These are phyloP conservation scores for Catajapyx aquilonaris DNA, from an alignment of 1,140 invertebrate species.

Conservation along the genomic window DNA sequence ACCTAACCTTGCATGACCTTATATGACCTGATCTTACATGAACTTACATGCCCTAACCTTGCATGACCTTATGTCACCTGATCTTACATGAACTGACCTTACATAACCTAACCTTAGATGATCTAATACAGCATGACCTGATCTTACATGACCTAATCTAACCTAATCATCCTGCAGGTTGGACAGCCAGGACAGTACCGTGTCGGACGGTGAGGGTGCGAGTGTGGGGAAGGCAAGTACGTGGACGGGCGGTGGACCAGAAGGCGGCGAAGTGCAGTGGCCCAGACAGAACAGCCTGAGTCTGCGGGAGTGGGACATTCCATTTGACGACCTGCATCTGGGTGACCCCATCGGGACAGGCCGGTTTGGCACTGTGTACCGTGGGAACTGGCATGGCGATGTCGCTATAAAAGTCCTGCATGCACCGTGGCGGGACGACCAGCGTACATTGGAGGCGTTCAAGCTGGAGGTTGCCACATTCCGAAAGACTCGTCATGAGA, in stretches of 20 bases:
- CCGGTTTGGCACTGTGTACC: conserved; percentile 82
- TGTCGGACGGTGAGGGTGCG: conserved; percentile 39
- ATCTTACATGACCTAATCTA: too few relatives aligned
- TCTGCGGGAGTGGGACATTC: conserved; percentile 94
- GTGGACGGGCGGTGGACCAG: too few relatives aligned
- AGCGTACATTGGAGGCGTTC: conserved; percentile 80
- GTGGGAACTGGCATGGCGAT: conserved; percentile 94
- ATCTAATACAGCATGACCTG: too few relatives aligned
- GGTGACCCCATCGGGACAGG: conserved; percentile 74
- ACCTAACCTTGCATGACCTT: too few relatives aligned
- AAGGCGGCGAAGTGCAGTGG: conserved; percentile 31
- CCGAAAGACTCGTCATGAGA: conserved; percentile 94
- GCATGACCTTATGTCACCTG: too few relatives aligned
- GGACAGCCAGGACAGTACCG: conserved; percentile 72
- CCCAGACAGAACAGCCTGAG: conserved; percentile 81
- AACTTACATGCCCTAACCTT: too few relatives aligned
- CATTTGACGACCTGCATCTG: conserved; percentile 75
- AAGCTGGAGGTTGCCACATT: conserved; percentile 88
- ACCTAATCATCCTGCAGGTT: too few relatives aligned
- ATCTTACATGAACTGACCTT: too few relatives aligned
- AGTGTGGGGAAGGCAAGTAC: too few relatives aligned
- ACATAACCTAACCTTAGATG: too few relatives aligned
- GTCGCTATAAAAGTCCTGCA: conserved; percentile 96
- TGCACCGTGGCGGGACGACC: conserved; percentile 79
- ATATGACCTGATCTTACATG: too few relatives aligned